Evolutionary conservation across 2,888 invertebrate genomes (phyloP).

Genomic region (Tenthredo notha): DNA sequence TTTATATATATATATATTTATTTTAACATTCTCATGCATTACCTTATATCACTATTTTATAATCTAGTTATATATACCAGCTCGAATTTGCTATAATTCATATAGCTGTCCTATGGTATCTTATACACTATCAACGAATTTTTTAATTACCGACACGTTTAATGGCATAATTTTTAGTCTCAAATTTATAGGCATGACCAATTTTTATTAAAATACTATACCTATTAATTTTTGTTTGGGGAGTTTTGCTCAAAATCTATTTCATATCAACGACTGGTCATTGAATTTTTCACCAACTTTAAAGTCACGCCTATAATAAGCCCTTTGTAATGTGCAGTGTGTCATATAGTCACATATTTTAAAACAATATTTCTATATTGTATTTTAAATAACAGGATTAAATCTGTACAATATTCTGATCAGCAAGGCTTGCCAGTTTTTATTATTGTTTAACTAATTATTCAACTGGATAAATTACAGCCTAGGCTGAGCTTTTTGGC

Average conservation of each 20-base stretch:
- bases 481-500: conserved; percentile 60
- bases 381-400: conserved; percentile 1
- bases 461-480: conserved; percentile 13
- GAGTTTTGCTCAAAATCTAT: conserved; percentile 35
- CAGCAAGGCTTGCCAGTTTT: conserved; percentile 28
- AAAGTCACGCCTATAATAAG: conserved; percentile 33
- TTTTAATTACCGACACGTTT: conserved; percentile 60
- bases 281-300: conserved; percentile 20
- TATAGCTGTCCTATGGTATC: conserved; percentile 56
- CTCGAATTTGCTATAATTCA: conserved; percentile 50
- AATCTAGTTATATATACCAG: conserved; percentile 50
- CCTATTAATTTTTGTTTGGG: not conserved
- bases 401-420: conserved; percentile 36
- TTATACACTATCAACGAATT: conserved; percentile 64
- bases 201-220: not conserved
- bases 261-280: conserved; percentile 48
- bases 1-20: conserved; percentile 65
- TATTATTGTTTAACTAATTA: not conserved
- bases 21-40: conserved; percentile 59
- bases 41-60: conserved; percentile 57
- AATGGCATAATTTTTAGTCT: conserved; percentile 25
- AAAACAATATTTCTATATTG: conserved; percentile 43
- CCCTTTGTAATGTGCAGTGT: conserved; percentile 45
- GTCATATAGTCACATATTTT: conserved; percentile 45
- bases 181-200: conserved; percentile 34